Percentiles rank a stretch among this genome's conserved stretches.
Conservation (phyloP, 2,888 invertebrate genomes). For the Margaritifera margaritifera region DNA sequence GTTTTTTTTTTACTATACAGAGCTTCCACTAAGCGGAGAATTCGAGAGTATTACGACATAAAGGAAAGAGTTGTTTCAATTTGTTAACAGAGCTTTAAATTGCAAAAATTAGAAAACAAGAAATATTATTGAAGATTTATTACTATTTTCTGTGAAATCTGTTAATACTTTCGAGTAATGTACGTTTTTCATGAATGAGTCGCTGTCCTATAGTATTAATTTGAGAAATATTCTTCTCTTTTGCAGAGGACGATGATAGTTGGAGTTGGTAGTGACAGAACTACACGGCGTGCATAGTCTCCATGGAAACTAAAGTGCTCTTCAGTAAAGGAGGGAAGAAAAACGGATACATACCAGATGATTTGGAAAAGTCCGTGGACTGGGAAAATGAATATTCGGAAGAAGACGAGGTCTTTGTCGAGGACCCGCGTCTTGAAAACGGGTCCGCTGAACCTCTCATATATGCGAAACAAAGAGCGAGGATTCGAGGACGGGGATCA, state of each 20-base stretch:
- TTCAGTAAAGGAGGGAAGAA: slow-evolving; percentile 35
- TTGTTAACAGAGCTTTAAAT: no score
- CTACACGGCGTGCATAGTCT: slow-evolving; percentile 3
- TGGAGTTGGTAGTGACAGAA: slow-evolving; percentile 15
- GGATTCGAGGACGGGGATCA: slow-evolving; percentile 49
- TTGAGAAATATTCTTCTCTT: neutral
- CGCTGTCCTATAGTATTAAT: no score
- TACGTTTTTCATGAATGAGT: no score
- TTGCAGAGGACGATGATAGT: neutral
- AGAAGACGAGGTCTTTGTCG: slow-evolving; percentile 62
- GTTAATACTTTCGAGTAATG: no score
- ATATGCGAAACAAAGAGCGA: slow-evolving; percentile 56
- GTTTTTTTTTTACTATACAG: no score
- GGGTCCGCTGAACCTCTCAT: slow-evolving; percentile 58
- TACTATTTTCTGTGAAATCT: no score
- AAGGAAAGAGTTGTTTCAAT: no score
- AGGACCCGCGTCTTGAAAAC: slow-evolving; percentile 49
- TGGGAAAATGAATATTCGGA: slow-evolving; percentile 54
- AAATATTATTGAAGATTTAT: no score
- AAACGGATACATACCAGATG: slow-evolving; percentile 45
- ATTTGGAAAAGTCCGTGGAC: slow-evolving; percentile 40
- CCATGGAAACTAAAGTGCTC: slow-evolving; percentile 31
- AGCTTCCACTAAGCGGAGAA: no score
- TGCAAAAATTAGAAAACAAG: no score
- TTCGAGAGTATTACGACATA: no score